Evolutionary conservation across 2,797 vertebrate species (phyloP).

Genomic region (Amniataba percoides): DNA sequence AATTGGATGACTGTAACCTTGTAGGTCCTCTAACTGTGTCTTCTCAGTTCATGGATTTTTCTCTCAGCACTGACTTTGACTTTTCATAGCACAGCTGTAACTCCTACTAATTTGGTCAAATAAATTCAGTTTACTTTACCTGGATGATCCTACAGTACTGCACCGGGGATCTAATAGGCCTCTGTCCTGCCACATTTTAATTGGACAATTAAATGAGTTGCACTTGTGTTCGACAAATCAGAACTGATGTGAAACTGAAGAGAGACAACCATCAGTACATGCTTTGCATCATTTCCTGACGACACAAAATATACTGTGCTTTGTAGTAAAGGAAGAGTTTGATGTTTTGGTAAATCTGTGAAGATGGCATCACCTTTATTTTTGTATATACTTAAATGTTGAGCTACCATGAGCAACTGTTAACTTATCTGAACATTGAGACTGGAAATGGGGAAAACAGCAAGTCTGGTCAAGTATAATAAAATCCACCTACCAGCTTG

Average conservation of each 20-base stretch:
- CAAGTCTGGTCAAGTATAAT: not conserved
- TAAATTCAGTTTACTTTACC: not conserved
- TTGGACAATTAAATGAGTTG: not conserved
- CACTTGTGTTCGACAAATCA: not conserved
- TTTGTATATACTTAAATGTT: not conserved
- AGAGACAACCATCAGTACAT: not conserved
- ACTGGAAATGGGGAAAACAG: not conserved
- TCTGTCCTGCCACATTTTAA: not conserved
- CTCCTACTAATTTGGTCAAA: not conserved
- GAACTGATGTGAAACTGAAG: not conserved
- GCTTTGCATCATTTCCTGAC: not conserved
- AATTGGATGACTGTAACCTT: not conserved
- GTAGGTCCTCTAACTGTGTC: not conserved
- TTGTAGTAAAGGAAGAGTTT: not conserved
- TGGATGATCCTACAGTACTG: not conserved
- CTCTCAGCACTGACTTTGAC: not conserved
- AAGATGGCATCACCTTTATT: no score
- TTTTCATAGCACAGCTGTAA: slow-evolving; percentile 4
- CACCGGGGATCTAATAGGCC: not conserved
- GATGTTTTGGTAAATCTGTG: not conserved
- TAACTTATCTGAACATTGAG: not conserved
- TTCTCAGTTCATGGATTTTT: not conserved
- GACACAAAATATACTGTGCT: not conserved
- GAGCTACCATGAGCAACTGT: not conserved
- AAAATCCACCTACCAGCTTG: not conserved